Percentiles rank a stretch among this genome's conserved stretches.
Conservation (phyloP, 2,888 invertebrate species). For the Dryomyza anilis region DNA sequence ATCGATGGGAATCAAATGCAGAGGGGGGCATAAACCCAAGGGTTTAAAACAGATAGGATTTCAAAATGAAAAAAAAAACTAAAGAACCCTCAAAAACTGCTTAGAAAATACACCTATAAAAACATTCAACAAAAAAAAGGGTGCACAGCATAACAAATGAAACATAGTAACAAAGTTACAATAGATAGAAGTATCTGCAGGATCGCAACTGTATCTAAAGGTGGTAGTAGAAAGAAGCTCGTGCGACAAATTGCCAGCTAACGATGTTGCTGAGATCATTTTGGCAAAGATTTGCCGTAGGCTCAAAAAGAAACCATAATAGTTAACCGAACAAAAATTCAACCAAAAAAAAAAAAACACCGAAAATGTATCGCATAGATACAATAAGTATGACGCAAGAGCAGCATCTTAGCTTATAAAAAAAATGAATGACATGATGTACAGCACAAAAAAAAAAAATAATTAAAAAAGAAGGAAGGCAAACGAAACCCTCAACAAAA, state of each 20-base stretch:
- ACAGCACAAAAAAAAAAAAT: neutral
- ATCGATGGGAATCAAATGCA: conserved; percentile 48
- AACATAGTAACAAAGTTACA: conserved; percentile 12
- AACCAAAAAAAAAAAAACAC: no score
- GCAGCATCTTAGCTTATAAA: neutral
- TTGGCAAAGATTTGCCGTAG: no score
- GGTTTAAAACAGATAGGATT: neutral
- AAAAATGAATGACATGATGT: neutral
- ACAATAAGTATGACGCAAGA: neutral
- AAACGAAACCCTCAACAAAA: neutral
- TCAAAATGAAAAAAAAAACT: neutral
- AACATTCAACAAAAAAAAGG: neutral
- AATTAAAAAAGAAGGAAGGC: neutral
- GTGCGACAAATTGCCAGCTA: conserved; percentile 34
- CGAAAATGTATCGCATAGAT: neutral
- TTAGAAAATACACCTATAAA: neutral
- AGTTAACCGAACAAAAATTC: no score
- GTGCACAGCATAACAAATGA: neutral
- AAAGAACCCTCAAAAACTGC: neutral
- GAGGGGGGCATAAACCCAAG: neutral
- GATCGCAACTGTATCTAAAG: no score
- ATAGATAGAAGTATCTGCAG: no score
- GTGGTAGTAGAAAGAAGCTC: conserved; percentile 6
- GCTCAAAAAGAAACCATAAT: no score
- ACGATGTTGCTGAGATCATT: conserved; percentile 14